Base-by-base conservation (phyloP, 2,113 vertebrate genomes). In the Pelodiscus sinensis region DNA sequence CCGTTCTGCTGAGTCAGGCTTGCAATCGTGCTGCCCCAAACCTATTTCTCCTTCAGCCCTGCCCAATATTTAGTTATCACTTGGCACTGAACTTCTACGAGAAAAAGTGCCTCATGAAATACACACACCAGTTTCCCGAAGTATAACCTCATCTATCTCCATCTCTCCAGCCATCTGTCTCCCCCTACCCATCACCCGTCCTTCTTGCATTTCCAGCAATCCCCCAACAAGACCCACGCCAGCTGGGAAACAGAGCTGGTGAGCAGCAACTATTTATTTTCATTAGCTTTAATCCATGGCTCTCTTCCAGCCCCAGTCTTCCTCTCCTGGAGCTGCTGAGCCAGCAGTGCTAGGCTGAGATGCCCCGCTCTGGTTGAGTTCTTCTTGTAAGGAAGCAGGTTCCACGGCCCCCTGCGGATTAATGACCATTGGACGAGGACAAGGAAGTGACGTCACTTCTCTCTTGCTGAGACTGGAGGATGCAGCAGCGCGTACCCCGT, bases 331-430 rank as follows among this genome's bases (percentile, higher is more conserved):
- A 2, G 78, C 38, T 87, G 90, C 91, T 83, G 93, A 90, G 94
- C 94, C 90, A 35, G 94, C 90, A 90, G 90, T 60, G 82, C 87
- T 93, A 0, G 4, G 94, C 85, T 90, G 92, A 85, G 85, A 81
- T 93, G 89, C 95, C 92, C 81, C 95, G 79, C 95, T 96, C 96
- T 90, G 95, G 85, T 4, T 95, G 95, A 95, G 93, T 96, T 93
- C 93, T 89, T 90, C 22, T 65, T 82, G 85, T 84, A n/a, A 94
- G 96, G 71, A 75, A 88, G 88, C 90, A 90, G 51, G 68, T 44
- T 87, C 89, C 79, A 0, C 94, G 95, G 94, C 95, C 85, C 94
- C 97, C 95, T 97, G 96, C 96, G 78, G 4, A 92, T 94, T 81
- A 89, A 97, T 96, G 96, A 97, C 87, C 77, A 4, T 27, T 55